Evolutionary conservation across 30 jellyfish, hydroid and myxozoan genomes (phyloP).

Genomic region (Mastigias papua): DNA sequence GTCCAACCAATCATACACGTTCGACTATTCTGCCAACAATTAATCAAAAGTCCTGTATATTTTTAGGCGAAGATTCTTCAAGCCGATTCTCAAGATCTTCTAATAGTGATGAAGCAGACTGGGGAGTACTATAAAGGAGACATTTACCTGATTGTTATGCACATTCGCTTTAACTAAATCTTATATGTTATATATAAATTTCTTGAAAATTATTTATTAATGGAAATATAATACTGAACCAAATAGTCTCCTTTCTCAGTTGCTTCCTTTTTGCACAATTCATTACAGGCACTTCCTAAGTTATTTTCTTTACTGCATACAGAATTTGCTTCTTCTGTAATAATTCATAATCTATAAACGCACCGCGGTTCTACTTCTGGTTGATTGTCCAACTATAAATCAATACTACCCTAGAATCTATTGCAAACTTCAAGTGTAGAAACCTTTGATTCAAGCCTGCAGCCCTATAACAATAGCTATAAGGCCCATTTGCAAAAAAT

Average conservation of each 20-base stretch:
- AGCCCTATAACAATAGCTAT: no score
- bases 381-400: no score
- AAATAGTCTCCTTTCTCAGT: background rate
- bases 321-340: no score
- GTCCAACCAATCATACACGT: no score
- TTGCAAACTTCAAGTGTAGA: no score
- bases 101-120: conserved; percentile 20
- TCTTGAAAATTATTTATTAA: background rate
- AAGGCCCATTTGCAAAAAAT: no score
- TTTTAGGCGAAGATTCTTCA: background rate
- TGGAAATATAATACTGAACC: background rate
- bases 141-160: background rate
- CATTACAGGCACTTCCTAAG: no score
- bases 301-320: no score
- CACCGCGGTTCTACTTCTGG: no score
- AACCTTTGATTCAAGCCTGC: no score
- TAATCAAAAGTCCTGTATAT: background rate
- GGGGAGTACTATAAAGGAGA: conserved; percentile 26
- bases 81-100: conserved; percentile 22
- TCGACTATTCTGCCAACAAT: background rate
- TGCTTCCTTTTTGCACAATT: background rate
- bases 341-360: no score
- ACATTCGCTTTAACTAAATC: background rate
- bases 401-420: no score
- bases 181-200: background rate